Conservation (phyloP, 2,888 invertebrate species). For the Caenorhabditis sp. region DNA sequence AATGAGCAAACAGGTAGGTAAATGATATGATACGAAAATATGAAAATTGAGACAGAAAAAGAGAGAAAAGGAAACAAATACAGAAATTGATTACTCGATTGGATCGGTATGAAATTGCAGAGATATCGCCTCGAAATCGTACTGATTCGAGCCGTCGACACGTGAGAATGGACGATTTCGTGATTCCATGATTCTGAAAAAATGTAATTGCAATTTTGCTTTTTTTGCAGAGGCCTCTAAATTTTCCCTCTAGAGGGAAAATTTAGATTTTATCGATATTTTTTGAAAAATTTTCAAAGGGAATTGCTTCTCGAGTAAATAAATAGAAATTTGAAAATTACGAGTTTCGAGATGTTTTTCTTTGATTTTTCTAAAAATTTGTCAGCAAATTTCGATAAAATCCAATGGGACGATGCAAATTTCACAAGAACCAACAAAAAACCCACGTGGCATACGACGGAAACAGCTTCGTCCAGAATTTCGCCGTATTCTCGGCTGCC, state of each 20-base stretch:
- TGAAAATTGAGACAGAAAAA: neutral
- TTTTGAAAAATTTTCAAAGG: too few species aligned
- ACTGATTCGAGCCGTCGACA: slow-evolving; percentile 24
- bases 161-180: slow-evolving; percentile 21
- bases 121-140: slow-evolving; percentile 41
- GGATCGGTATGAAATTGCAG: slow-evolving; percentile 39
- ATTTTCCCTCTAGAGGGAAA: too few species aligned
- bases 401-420: neutral
- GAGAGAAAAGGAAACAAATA: neutral
- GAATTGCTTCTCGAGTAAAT: too few species aligned
- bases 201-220: too few species aligned
- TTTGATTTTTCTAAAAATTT: too few species aligned
- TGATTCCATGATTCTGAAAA: slow-evolving; percentile 32
- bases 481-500: slow-evolving; percentile 35
- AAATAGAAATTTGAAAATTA: neutral
- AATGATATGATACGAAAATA: neutral
- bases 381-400: too few species aligned
- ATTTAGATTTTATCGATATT: too few species aligned
- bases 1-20: neutral
- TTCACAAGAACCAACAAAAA: neutral
- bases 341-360: neutral
- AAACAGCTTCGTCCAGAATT: slow-evolving; percentile 45
- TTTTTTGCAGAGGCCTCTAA: too few species aligned
- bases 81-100: neutral
- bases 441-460: slow-evolving; percentile 35